A percentile compares a stretch with the other conserved stretches of the same genome.
These are phyloP conservation scores for Sycobia sp. DNA, from an alignment of 1,140 invertebrate genomes.

Conservation along the genomic window DNA sequence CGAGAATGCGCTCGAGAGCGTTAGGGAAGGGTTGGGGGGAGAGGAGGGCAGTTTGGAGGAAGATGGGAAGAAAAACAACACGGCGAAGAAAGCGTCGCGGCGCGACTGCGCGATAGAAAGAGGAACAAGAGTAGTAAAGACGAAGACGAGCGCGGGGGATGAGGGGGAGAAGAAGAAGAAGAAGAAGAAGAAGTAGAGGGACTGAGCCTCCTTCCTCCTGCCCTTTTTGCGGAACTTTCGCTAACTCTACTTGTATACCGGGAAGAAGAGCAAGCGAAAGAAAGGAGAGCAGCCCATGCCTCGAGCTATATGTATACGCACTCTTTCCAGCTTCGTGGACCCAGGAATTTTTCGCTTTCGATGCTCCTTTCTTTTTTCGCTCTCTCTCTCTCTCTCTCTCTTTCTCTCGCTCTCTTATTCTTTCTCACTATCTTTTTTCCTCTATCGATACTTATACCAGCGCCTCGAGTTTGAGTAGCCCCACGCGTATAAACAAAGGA, in stretches of 20 bases:
- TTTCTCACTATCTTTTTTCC: conserved; percentile 14
- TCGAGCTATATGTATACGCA: too few species aligned
- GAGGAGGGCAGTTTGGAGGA: neutral
- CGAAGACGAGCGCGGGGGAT: neutral
- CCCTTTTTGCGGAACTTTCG: conserved; percentile 29
- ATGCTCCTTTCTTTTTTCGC: too few species aligned
- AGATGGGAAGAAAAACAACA: neutral
- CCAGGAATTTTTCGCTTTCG: conserved; percentile 28
- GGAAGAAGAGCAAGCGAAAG: conserved; percentile 30
- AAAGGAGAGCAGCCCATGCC: conserved; percentile 20
- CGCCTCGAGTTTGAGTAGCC: conserved; percentile 16
- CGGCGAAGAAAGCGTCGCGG: neutral
- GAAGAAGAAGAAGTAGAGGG: neutral
- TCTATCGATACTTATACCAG: too few species aligned
- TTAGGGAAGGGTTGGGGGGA: neutral
- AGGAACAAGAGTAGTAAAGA: neutral
- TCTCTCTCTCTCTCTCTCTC: too few species aligned
- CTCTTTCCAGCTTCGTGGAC: conserved; percentile 5
- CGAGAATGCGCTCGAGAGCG: too few species aligned
- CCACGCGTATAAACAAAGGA: conserved; percentile 29
- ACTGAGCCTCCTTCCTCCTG: neutral
- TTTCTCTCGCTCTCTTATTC: too few species aligned
- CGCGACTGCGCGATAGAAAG: too few species aligned
- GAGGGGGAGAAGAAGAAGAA: neutral
- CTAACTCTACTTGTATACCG: conserved; percentile 21